Evolutionary conservation across 2,113 vertebrate species (phyloP).

Genomic region (Todiramphus chloris): DNA sequence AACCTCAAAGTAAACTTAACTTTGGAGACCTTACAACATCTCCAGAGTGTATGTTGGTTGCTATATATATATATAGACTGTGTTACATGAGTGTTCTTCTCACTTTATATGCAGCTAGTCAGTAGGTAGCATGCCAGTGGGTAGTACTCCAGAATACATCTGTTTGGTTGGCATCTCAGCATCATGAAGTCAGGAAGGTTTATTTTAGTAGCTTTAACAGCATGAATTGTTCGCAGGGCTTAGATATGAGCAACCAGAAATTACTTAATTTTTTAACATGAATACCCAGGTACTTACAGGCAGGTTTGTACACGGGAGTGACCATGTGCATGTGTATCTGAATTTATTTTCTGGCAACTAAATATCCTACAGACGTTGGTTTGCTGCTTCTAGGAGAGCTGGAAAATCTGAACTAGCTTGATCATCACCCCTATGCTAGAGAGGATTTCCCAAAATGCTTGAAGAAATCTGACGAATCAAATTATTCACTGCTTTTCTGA

Average conservation of each 20-base stretch:
- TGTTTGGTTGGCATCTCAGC: background rate
- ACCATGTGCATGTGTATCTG: background rate
- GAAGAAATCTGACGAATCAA: background rate
- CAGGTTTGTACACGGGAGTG: background rate
- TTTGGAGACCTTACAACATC: constrained; percentile 20
- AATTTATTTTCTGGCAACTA: background rate
- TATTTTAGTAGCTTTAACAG: constrained; percentile 8
- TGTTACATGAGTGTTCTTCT: constrained; percentile 15
- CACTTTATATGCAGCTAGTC: background rate
- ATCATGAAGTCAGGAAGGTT: background rate
- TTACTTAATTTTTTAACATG: background rate
- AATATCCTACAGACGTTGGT: background rate
- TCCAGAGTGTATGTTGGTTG: background rate
- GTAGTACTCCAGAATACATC: constrained; percentile 22
- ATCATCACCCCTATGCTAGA: background rate
- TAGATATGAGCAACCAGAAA: background rate
- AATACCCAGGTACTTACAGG: background rate
- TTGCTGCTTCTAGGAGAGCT: background rate
- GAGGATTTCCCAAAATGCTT: background rate
- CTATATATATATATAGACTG: background rate
- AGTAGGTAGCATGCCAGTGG: constrained; percentile 4
- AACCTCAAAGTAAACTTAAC: constrained; percentile 45
- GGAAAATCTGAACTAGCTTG: background rate
- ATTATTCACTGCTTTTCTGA: background rate
- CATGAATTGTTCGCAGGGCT: background rate